Base-by-base conservation (phyloP, 2,888 invertebrate species). In the Heliconius ethilla region DNA sequence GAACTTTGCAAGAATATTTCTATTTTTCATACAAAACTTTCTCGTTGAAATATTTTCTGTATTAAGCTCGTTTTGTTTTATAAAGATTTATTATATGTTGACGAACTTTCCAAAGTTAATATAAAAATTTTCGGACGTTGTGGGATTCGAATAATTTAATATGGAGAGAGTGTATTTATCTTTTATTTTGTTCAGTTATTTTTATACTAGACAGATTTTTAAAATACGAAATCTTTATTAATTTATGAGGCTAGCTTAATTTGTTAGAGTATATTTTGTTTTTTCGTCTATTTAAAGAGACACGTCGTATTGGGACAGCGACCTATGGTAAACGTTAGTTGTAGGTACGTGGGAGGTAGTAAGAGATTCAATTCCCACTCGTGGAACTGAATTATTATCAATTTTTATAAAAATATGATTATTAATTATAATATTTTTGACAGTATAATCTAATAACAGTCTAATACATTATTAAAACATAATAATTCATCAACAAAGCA, bases 41-140 rank as follows among this genome's bases (percentile, higher is more conserved):
- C 74, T 22, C 27, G 65, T 11, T 40, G 63, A 27, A 62, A 74
- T 59, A 72, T 72, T 72, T 65, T 65, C 45, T 65, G 37, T 29
- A 63, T 74, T 74, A 40, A 63, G 74, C 63, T 74, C 63, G 74
- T 63, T 59, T 74, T 74, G 62, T 74, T 74, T 74, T 29, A 65
- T 65, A 65, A 45, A 65, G 74, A 74, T 74, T 74, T 74, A 74
- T 65, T 74, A 45, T 63, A 74, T 74, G 63, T 74, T 74, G 74
- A 65, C 65, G 62, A 62, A 74, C 62, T 74, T 74, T 63, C 27
- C 27, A 7, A 40, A 74, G 74, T 74, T 74, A 74, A 65, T 74
- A 74, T 37, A 65, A 45, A 10, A 72, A 59, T 37, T 59, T 63
- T 74, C 11, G 74, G 22, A 27, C 63, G 45, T 65, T 63, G 11